Base-by-base conservation (phyloP, 2,113 vertebrate genomes). In the Pseudonaja textilis region DNA sequence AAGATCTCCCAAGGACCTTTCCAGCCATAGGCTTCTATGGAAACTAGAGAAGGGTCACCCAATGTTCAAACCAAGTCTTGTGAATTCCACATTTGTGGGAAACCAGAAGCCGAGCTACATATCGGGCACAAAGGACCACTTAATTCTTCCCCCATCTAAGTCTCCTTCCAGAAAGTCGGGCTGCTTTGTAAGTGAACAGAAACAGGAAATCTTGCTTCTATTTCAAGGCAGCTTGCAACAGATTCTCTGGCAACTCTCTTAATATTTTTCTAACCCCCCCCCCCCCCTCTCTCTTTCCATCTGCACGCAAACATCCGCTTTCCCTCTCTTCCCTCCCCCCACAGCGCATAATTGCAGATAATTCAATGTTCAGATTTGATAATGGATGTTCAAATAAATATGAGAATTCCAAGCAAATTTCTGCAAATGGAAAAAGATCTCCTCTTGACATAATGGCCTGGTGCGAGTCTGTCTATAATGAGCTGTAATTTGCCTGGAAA, bases 371-470 rank as follows among this genome's bases (percentile, higher is more conserved):
- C 98, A 98, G 98, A 98, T 99, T 98, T 97, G 99, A 99, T 99
- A 99, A 99, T 99, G 99, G 99, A 99, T 98, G 98, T 98, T 98
- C 96, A 98, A 98, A 98, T 99, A 99, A 99, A 99, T 98, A 98
- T 98, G 98, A 99, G 98, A 99, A 99, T 99, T 99, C 99, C 98
- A 98, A 98, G 98, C 98, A 99, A 99, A 99, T 99, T 99, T 99
- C 98, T 99, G 98, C 98, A 99, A 99, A 99, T 99, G 98, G 99
- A 99, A 99, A 99, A 99, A 99, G 98, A 99, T 99, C 99, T 98
- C 98, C 98, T 98, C 98, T 47, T 99, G 99, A 99, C 99, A 99
- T 99, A 98, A 99, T 98, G 98, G 98, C 97, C 98, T 97, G 98
- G 99, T 98, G 98, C 98, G 98, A 99, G 99, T 98, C 98, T 98